A percentile compares a stretch with the other conserved stretches of the same genome.
Conservation (phyloP, 2,113 vertebrate genomes). For the Syrrhaptes paradoxus region DNA sequence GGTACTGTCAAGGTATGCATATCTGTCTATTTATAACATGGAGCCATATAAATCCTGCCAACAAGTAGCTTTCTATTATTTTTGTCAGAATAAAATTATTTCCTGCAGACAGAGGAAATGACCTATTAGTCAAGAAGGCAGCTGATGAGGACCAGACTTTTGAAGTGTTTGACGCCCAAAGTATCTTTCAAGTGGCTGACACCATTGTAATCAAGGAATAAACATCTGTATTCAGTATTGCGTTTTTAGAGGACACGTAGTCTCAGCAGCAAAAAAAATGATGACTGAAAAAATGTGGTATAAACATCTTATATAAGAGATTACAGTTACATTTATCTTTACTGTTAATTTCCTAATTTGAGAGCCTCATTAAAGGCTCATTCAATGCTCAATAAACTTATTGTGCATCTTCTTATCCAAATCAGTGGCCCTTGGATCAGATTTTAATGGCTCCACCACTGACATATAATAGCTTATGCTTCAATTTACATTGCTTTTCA, state of each 20-base stretch:
- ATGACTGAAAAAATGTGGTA: conserved; percentile 47
- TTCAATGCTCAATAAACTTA: background rate
- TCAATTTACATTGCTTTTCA: conserved; percentile 17
- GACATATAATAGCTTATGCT: background rate
- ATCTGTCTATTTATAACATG: background rate
- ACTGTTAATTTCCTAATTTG: conserved; percentile 29
- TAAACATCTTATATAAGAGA: conserved; percentile 67
- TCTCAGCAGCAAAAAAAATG: conserved; percentile 58
- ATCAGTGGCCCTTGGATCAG: background rate
- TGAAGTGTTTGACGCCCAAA: conserved; percentile 16
- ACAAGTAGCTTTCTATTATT: background rate
- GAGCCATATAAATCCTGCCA: background rate
- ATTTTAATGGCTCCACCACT: background rate
- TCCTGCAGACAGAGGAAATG: background rate
- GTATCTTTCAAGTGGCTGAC: conserved; percentile 53
- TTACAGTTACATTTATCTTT: conserved; percentile 40
- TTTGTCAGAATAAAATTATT: conserved; percentile 38
- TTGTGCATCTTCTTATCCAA: background rate
- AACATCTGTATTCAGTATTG: background rate
- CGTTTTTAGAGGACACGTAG: background rate
- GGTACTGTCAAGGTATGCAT: background rate
- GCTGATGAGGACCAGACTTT: conserved; percentile 28
- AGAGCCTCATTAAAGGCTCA: background rate
- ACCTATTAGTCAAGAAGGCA: conserved; percentile 24
- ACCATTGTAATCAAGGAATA: background rate